phyloP scores from a whole-genome alignment of 2,113 vertebrate genomes.

The Nibea albiflora region DNA sequence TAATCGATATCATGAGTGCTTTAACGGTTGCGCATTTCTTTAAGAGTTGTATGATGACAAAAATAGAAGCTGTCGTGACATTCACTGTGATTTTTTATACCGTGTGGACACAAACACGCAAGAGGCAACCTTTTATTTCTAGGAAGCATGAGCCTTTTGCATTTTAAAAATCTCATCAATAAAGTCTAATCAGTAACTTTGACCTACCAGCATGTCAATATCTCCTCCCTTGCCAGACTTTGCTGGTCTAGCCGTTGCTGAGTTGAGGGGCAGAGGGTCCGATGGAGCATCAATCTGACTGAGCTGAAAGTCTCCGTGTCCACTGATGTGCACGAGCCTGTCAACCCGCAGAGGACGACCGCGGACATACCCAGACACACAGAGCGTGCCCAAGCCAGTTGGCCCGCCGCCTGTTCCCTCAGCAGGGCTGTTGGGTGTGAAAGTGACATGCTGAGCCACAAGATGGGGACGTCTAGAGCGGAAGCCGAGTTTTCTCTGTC shows the following conservation, averaged over 20 bases:
- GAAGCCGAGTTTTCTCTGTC: constrained; percentile 89
- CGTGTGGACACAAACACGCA: too few relatives aligned
- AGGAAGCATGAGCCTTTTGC: too few relatives aligned
- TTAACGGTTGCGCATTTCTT: too few relatives aligned
- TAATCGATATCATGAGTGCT: neutral
- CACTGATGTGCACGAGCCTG: constrained; percentile 92
- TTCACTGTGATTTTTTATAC: too few relatives aligned
- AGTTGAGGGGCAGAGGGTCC: constrained; percentile 89
- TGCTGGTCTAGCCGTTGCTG: constrained; percentile 70
- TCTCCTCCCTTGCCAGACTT: constrained; percentile 82
- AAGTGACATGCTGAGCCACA: constrained; percentile 86
- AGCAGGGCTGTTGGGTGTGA: constrained; percentile 76
- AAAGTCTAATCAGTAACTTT: neutral
- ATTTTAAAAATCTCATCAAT: neutral
- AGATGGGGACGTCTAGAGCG: constrained; percentile 90
- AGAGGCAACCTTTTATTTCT: neutral
- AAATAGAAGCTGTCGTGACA: too few relatives aligned
- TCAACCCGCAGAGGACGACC: constrained; percentile 88
- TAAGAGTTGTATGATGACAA: too few relatives aligned
- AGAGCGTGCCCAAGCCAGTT: constrained; percentile 87
- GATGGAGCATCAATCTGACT: constrained; percentile 90
- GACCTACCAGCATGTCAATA: constrained; percentile 84
- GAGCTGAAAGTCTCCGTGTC: constrained; percentile 96
- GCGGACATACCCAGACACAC: constrained; percentile 93
- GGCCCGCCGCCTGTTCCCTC: constrained; percentile 65